Percentiles rank a stretch among this genome's conserved stretches.
phyloP scores from a whole-genome alignment of 2,797 vertebrate genomes.

The Pteropus rufus region DNA sequence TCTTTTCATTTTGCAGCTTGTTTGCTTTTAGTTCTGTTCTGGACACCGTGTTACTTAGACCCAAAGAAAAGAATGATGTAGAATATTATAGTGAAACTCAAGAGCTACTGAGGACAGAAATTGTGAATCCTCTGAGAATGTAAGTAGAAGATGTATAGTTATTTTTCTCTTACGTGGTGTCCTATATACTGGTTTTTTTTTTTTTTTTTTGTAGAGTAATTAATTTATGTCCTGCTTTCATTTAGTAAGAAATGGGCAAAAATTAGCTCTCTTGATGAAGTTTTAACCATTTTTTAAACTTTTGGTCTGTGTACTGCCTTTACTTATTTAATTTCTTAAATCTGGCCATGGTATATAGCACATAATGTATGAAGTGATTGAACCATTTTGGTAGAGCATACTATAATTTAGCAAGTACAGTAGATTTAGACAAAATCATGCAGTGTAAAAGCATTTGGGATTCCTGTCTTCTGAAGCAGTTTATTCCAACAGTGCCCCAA shows the following conservation, averaged over 20 bases:
- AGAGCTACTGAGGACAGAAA: slow-evolving; percentile 95
- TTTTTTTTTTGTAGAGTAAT: background rate
- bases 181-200: background rate
- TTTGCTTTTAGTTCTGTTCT: slow-evolving; percentile 98
- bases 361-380: background rate
- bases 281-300: background rate
- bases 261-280: background rate
- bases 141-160: slow-evolving; percentile 80
- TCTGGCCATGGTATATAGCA: background rate
- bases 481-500: background rate
- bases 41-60: slow-evolving; percentile 96
- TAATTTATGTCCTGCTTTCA: background rate
- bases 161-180: background rate
- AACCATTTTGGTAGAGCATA: background rate
- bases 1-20: slow-evolving; percentile 84
- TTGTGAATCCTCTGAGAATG: slow-evolving; percentile 98
- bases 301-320: background rate
- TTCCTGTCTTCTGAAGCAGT: background rate
- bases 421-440: background rate
- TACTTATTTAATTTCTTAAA: slow-evolving; percentile 8
- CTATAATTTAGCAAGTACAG: background rate
- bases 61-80: slow-evolving; percentile 96
- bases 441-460: background rate
- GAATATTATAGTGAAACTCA: slow-evolving; percentile 99
- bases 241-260: background rate